Base-by-base conservation (phyloP, 2,797 vertebrate genomes). In the Syngnathus acus region DNA sequence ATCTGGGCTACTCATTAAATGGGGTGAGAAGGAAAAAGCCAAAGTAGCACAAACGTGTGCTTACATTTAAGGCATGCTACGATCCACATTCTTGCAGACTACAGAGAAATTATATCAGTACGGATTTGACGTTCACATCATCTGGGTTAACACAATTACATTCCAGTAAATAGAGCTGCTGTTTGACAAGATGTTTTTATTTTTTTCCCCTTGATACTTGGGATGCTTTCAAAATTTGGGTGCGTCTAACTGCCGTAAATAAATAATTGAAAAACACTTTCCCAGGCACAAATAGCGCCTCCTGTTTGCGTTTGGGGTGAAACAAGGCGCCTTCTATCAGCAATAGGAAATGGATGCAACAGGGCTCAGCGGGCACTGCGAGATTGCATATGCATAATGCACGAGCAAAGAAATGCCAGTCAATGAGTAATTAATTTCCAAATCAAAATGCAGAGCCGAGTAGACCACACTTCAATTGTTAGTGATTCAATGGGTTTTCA, bases 1-100 rank as follows among this genome's bases (percentile, higher is more conserved):
- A 79, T 76, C 72, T 65, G 54, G 58, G 62, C 68, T 19, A 6
- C 21, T 45, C 39, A 61, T 40, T 11, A 61, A 42, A n/a, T 40
- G 10, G 26, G 39, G 39, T 61, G 39, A 61, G 59, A 14, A 9
- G 60, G 21, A 43, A 7, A 21, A 62, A 7, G 19, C 21, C 21
- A 62, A 45, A 43, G n/a, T n/a, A 62, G 60, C 11, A 6, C 39
- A 45, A 62, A 62, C 23, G 23, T 43, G 60, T 62, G 60, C 11
- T 45, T 45, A 62, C n/a, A 62, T 43, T 23, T 26, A 43, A 14
- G n/a, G 3, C 9, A 62, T n/a, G 10, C 9, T n/a, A 21, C 9
- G 10, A 21, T 10, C 3, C 6, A n/a, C 9, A 14, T 47, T 47
- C 40, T 2, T 1, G 1, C 39, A 40, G 6, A 8, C 40, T 23